phyloP scores from a whole-genome alignment of 2,113 vertebrate genomes.

The Sigmodon hispidus region DNA sequence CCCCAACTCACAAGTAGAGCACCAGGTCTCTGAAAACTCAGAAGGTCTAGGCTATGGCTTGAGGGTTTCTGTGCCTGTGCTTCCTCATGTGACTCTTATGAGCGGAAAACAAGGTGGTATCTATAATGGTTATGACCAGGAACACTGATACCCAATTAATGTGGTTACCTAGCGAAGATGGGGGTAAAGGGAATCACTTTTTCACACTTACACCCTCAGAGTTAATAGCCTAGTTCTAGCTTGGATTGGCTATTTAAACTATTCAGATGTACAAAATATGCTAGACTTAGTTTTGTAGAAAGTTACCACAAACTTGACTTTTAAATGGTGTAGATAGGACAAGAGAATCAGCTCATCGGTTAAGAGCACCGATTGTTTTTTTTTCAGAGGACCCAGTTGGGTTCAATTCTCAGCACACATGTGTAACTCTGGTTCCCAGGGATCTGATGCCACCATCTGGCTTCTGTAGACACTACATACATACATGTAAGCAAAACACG shows the following conservation, averaged over 20 bases:
- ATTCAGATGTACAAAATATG: not conserved
- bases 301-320: not conserved
- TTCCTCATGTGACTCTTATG: not conserved
- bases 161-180: not conserved
- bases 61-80: not conserved
- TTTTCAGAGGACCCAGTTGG: not conserved
- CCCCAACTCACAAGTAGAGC: not conserved
- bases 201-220: not conserved
- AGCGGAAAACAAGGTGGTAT: not conserved
- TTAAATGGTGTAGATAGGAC: not conserved
- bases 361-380: not conserved
- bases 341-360: not conserved
- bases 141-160: rapidly evolving
- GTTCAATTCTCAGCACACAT: not conserved
- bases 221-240: not conserved
- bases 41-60: not conserved
- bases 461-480: not conserved
- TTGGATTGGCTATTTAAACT: not conserved
- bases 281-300: not conserved
- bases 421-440: not conserved
- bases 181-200: rapidly evolving
- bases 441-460: not conserved
- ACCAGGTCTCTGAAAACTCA: not conserved
- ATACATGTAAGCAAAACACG: not conserved
- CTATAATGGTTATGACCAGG: no score